Percentiles rank a stretch among this genome's conserved stretches.
Conservation (phyloP, 2,113 vertebrate species). For the Sceloporus tristichus region DNA sequence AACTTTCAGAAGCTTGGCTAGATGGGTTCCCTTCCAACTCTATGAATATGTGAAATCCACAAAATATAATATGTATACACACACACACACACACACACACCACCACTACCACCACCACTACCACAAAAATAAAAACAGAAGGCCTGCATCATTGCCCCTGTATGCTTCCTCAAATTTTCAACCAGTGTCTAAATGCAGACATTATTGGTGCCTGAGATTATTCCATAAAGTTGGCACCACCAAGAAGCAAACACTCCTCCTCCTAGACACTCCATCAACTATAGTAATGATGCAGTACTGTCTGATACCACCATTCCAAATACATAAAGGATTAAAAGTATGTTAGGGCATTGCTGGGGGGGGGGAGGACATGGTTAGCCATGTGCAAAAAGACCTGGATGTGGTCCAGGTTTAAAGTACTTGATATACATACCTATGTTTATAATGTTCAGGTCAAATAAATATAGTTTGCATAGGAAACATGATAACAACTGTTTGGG, state of each 20-base stretch:
- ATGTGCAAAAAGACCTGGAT: background rate
- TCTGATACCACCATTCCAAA: background rate
- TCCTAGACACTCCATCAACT: background rate
- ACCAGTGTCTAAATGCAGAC: no score
- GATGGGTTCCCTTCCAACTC: no score
- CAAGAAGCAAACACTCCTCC: background rate
- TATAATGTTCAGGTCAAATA: background rate
- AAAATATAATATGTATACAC: background rate
- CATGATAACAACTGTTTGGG: background rate
- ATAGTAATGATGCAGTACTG: background rate
- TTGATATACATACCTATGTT: background rate
- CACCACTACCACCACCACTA: no score
- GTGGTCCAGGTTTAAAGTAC: rapidly evolving
- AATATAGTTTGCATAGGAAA: background rate
- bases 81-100: background rate
- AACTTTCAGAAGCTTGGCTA: no score
- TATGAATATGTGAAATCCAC: background rate
- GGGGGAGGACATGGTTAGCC: background rate
- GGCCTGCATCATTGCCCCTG: background rate
- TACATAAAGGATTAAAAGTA: background rate
- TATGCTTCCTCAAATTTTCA: background rate
- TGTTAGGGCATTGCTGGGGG: background rate
- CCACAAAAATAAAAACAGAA: no score
- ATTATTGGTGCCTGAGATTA: background rate
- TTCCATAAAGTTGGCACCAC: background rate